Evolutionary conservation across 2,797 vertebrate genomes (phyloP).

Genomic region (Hirundo rustica): DNA sequence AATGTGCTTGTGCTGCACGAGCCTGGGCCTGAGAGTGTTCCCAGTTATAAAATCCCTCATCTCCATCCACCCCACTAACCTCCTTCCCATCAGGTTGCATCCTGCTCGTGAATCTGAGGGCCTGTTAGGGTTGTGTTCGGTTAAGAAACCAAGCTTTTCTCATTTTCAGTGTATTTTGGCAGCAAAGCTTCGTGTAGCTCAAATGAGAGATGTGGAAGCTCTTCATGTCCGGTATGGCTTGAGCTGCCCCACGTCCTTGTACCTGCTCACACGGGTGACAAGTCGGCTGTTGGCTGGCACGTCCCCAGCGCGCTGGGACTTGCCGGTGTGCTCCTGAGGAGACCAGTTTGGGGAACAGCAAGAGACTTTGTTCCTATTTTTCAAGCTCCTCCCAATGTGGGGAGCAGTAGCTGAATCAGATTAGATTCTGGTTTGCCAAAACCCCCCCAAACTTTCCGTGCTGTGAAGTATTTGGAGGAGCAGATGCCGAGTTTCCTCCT

Average conservation of each 20-base stretch:
- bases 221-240: background rate
- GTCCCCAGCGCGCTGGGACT: background rate
- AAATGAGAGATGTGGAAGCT: background rate
- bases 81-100: background rate
- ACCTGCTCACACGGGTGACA: background rate
- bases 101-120: background rate
- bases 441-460: rapidly evolving
- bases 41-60: background rate
- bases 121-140: background rate
- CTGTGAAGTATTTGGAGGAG: background rate
- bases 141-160: background rate
- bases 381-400: background rate
- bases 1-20: background rate
- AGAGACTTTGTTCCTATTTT: background rate
- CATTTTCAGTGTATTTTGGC: background rate
- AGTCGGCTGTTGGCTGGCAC: background rate
- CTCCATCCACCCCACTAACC: background rate
- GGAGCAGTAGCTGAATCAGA: background rate
- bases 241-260: background rate
- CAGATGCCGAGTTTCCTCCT: background rate
- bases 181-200: background rate
- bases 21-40: background rate
- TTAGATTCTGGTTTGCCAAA: background rate
- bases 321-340: background rate
- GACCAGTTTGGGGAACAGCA: background rate